Base-by-base conservation (phyloP, 92 coral and sea anemone species). In the Phymanthus crucifer region DNA sequence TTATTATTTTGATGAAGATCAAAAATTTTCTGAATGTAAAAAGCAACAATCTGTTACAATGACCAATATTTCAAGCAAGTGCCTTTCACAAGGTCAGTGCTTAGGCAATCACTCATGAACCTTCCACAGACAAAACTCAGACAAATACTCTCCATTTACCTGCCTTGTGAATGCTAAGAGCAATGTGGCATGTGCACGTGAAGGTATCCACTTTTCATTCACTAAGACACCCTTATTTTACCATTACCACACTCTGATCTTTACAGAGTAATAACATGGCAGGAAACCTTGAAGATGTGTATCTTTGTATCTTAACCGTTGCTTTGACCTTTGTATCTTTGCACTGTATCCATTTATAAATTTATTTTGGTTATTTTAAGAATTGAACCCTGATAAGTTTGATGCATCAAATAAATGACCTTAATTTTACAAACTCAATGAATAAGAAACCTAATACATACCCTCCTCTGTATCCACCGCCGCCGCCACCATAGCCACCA, bases 391-490 rank as follows among this genome's bases (percentile, higher is more conserved):
- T 4, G 6, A 24, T 32, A 69, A 69, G 14, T 18, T 69, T 69
- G 35, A 34, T 31, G 29, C 23, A 34, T 34, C 40, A 69, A 69
- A 13, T 6, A 35, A 69, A 69, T n/a, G 40, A 26, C n/a, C 73
- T 31, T 26, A 34, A 69, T 35, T 3, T 47, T 23, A 34, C 47
- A 32, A 32, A 18, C 24, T 10, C 48, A 32, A 10, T 6, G 19
- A 6, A 38, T 32, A 58, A 65, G 11, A 21, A 37, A 80, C 45
- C 36, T n/a, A 10, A 23, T 67, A 80, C 84, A 54, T 80, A 80
- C 84, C 84, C 84, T 16, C 89, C 87, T 21, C 90, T 78, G 64
- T 85, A 84, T 69, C 93, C 79, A 8, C 87, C 84, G 37, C 84
- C 78, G 9, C 84, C 71, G 1, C 90, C 80, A 17, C 68, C 66